Conservation (phyloP, 2,888 invertebrate species). For the Candidula unifasciata region DNA sequence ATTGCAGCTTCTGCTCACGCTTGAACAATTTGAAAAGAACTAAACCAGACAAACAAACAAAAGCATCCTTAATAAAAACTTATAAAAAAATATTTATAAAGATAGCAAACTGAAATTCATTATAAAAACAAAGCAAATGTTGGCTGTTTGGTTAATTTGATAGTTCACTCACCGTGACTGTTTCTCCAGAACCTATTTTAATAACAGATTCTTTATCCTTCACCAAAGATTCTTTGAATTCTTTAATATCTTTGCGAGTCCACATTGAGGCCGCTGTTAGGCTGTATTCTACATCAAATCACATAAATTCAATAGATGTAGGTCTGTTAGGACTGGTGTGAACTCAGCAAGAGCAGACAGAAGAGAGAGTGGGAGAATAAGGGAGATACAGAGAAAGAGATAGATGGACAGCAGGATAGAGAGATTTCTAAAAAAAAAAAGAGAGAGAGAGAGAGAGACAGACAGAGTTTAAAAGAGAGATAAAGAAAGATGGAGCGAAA, state of each 20-base stretch:
- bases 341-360: not conserved
- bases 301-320: conserved; percentile 26
- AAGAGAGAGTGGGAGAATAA: not conserved
- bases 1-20: too few species aligned
- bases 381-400: not conserved
- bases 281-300: conserved; percentile 43
- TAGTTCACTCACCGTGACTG: conserved; percentile 87
- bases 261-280: conserved; percentile 90
- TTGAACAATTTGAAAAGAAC: too few species aligned
- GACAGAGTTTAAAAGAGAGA: not conserved
- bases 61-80: too few species aligned
- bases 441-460: too few species aligned
- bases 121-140: too few species aligned
- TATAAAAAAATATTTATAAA: too few species aligned
- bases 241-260: conserved; percentile 92
- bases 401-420: not conserved
- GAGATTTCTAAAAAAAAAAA: too few species aligned
- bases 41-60: too few species aligned
- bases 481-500: not conserved
- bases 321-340: conserved; percentile 29
- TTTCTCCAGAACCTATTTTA: conserved; percentile 97
- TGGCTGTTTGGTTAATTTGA: not conserved
- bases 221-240: conserved; percentile 92
- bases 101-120: too few species aligned
- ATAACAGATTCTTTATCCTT: conserved; percentile 91